Base-by-base conservation (phyloP, 2,113 vertebrate genomes). In the Addax nasomaculatus region DNA sequence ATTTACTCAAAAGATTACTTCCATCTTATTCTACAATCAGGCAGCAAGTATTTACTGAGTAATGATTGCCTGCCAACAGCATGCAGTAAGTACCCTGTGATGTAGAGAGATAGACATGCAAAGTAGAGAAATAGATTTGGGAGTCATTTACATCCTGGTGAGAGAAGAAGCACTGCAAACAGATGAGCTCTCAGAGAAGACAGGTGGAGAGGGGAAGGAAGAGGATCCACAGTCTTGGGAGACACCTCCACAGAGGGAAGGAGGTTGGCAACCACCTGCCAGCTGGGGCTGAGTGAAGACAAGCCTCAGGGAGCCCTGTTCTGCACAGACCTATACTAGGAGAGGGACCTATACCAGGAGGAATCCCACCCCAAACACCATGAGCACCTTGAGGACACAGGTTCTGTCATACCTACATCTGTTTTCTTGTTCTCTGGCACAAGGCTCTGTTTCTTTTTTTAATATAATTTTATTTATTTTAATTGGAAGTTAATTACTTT, bases 21-120 rank as follows among this genome's bases (percentile, higher is more conserved):
- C 94, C 23, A 36, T 95, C 81, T 97, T 92, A 89, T 97, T 62
- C 93, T 90, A 88, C 97, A 97, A 92, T 98, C 96, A 98, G 96
- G 94, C 92, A 39, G 97, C 85, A 84, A 97, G 96, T 97, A 89
- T 97, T 97, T 96, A 96, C 95, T 73, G 86, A 94, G 93, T 90
- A 95, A 96, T 96, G 97, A 97, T 85, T 97, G 97, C 97, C 97
- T 98, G 88, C 90, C 96, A 96, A 90, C 92, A 96, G 96, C 97
- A 67, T 86, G 78, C 93, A 89, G 95, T 89, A 95, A 96, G 92
- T 93, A 94, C 67, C 57, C 95, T 84, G 95, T 89, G 96, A 98
- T 97, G 89, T 49, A 97, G 76, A 94, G 97, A 97, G 93, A 97
- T 43, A 97, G 97, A 97, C 97, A 96, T 95, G 92, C 86, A 96